Evolutionary conservation across 2,113 vertebrate species (phyloP).

Genomic region (Salvelinus namaycush): DNA sequence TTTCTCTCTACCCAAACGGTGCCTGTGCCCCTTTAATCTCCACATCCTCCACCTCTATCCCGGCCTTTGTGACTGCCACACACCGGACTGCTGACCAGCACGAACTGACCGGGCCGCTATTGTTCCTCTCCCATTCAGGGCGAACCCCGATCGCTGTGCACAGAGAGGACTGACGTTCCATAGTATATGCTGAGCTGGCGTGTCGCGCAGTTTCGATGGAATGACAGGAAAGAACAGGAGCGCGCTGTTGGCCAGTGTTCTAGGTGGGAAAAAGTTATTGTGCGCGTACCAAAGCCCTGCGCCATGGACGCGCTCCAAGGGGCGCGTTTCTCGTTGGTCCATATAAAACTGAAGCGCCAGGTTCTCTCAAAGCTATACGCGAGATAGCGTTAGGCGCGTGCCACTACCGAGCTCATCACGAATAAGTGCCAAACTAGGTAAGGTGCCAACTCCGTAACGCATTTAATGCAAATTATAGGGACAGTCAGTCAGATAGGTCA

Average conservation of each 20-base stretch:
- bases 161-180: slow-evolving; percentile 30
- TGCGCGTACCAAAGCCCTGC: not conserved
- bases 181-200: slow-evolving; percentile 76
- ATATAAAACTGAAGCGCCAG: slow-evolving; percentile 81
- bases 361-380: slow-evolving; percentile 70
- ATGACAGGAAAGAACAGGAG: slow-evolving; percentile 17
- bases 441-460: slow-evolving; percentile 33
- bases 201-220: slow-evolving; percentile 12
- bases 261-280: not conserved
- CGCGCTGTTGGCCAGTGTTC: slow-evolving; percentile 28
- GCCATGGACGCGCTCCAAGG: slow-evolving; percentile 20
- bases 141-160: not conserved
- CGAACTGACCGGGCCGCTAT: slow-evolving; percentile 68
- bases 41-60: slow-evolving; percentile 55
- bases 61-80: slow-evolving; percentile 51
- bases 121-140: slow-evolving; percentile 49
- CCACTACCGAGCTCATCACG: slow-evolving; percentile 59
- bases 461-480: slow-evolving; percentile 31
- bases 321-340: slow-evolving; percentile 30
- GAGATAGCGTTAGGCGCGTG: slow-evolving; percentile 65
- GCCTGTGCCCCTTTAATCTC: slow-evolving; percentile 56
- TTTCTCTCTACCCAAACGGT: not conserved
- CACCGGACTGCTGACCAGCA: slow-evolving; percentile 73
- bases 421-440: slow-evolving; percentile 26
- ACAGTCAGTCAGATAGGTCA: not conserved